A percentile compares a stretch with the other conserved stretches of the same genome.
Conservation (phyloP, 2,113 vertebrate species). For the Phoenicopterus ruber region DNA sequence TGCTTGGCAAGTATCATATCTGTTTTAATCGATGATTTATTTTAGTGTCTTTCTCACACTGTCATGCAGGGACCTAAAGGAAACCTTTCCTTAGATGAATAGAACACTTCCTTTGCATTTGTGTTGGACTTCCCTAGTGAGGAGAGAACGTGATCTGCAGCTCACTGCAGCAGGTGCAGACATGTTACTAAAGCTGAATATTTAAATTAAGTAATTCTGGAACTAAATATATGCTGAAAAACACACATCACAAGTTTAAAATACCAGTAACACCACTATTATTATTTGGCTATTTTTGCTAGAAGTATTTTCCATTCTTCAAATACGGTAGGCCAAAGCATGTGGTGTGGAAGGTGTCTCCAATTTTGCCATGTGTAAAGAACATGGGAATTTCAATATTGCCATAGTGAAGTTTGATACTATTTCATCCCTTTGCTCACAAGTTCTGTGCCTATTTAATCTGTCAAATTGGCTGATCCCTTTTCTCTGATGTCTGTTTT, state of each 20-base stretch:
- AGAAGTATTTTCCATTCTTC: background rate
- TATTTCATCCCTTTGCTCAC: background rate
- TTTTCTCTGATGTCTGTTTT: background rate
- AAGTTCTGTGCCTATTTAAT: background rate
- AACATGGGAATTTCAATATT: background rate
- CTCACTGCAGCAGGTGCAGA: background rate
- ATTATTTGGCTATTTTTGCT: background rate
- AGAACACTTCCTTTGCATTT: background rate
- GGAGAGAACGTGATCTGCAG: background rate
- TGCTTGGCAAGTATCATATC: background rate
- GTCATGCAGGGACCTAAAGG: background rate
- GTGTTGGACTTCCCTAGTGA: background rate
- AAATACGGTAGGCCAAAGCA: background rate
- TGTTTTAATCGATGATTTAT: background rate
- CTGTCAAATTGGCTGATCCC: background rate
- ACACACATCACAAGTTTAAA: accelerated
- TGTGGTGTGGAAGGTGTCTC: background rate
- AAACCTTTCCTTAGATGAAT: background rate
- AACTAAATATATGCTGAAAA: background rate
- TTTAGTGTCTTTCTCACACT: background rate
- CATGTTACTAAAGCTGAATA: background rate
- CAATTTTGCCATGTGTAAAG: background rate
- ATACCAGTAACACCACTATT: background rate
- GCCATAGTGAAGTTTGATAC: background rate
- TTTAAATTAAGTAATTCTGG: background rate